Evolutionary conservation across 1,140 invertebrate species (phyloP).

Genomic region (Caerostris darwini): DNA sequence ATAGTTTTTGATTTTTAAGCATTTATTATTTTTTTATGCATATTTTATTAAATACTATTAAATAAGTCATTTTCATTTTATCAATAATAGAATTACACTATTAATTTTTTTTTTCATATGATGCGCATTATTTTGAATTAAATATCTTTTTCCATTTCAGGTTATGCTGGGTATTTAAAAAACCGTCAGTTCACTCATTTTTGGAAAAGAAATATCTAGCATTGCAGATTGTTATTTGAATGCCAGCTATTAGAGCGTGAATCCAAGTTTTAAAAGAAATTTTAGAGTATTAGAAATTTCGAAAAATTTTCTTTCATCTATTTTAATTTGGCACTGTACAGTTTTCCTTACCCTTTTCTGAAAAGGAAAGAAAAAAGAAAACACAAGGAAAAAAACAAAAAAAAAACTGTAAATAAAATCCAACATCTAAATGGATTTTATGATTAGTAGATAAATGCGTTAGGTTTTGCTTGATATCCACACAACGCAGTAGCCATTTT

Average conservation of each 20-base stretch:
- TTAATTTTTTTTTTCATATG: too few relatives aligned
- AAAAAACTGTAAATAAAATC: slow-evolving; percentile 64
- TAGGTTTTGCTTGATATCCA: slow-evolving; percentile 76
- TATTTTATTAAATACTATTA: too few relatives aligned
- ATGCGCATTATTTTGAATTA: not conserved
- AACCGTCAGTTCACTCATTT: slow-evolving; percentile 71
- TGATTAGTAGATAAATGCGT: slow-evolving; percentile 67
- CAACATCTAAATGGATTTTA: slow-evolving; percentile 64
- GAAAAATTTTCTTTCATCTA: slow-evolving; percentile 61
- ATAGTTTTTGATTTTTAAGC: too few relatives aligned
- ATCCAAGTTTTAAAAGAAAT: slow-evolving; percentile 76
- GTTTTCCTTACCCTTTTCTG: slow-evolving; percentile 64
- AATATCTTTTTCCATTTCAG: slow-evolving; percentile 47
- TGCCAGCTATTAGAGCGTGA: slow-evolving; percentile 70
- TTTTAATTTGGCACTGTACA: slow-evolving; percentile 63
- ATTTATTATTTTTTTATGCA: too few relatives aligned
- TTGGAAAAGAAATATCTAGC: slow-evolving; percentile 69
- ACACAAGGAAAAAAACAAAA: slow-evolving; percentile 29
- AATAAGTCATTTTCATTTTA: too few relatives aligned
- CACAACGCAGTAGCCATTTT: slow-evolving; percentile 66
- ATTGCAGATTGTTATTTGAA: slow-evolving; percentile 64
- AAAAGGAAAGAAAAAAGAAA: slow-evolving; percentile 56
- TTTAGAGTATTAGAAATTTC: slow-evolving; percentile 58
- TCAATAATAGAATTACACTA: too few relatives aligned
- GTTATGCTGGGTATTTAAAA: slow-evolving; percentile 74